A percentile compares a stretch with the other conserved stretches of the same genome.
phyloP scores from a whole-genome alignment of 2,113 vertebrate genomes.

The Barnardius zonarius region DNA sequence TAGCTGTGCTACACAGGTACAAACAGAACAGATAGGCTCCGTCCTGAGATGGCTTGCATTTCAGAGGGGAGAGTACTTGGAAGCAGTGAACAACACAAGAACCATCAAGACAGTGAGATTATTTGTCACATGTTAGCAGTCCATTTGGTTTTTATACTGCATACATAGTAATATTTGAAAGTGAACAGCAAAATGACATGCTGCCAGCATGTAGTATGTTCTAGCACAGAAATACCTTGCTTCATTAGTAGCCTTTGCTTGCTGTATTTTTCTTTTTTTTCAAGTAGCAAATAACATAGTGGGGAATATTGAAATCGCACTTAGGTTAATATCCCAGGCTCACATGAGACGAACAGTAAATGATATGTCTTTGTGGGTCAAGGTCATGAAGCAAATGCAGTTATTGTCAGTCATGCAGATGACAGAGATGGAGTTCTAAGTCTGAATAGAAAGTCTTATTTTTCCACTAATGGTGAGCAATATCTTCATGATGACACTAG shows the following conservation, averaged over 20 bases:
- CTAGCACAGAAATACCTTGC: not conserved
- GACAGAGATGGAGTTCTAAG: not conserved
- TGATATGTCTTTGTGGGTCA: not conserved
- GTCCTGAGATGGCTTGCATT: not conserved
- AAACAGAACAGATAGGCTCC: not conserved
- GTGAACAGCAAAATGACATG: not conserved
- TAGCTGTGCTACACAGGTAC: accelerated
- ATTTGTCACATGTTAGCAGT: not conserved
- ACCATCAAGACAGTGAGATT: not conserved
- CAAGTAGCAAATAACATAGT: not conserved
- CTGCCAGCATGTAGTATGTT: not conserved
- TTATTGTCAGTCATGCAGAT: not conserved
- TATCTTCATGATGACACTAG: not conserved
- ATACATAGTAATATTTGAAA: not conserved
- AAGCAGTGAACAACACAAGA: not conserved
- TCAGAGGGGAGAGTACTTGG: not conserved
- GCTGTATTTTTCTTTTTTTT: not conserved
- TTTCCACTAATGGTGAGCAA: not conserved
- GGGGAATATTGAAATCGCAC: not conserved
- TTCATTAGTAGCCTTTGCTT: not conserved
- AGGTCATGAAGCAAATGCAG: not conserved
- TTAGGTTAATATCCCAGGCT: not conserved
- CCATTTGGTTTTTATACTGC: not conserved
- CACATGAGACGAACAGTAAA: not conserved
- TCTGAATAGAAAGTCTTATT: not conserved